Percentiles rank a stretch among this genome's conserved stretches.
These are phyloP conservation scores for Illadopsis cleaveri DNA, from an alignment of 2,113 vertebrate genomes.

Conservation along the genomic window DNA sequence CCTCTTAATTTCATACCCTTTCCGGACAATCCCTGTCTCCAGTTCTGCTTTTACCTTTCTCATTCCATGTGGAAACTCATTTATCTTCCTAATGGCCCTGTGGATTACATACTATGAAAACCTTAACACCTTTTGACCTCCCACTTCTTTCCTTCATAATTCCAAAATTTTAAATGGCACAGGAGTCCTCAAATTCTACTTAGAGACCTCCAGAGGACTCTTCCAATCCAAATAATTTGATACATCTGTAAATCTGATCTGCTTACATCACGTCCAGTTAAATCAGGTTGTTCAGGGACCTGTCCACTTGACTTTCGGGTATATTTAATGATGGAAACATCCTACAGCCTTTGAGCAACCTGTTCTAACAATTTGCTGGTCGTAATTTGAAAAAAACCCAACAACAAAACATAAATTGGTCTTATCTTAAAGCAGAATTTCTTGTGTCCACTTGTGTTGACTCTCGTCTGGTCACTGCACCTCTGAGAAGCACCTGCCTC, in stretches of 20 bases:
- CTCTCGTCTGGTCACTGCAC: background rate
- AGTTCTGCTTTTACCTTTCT: background rate
- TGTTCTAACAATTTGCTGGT: background rate
- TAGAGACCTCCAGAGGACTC: background rate
- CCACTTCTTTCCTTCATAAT: background rate
- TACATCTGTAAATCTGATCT: background rate
- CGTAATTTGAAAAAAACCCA: background rate
- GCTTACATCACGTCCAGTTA: background rate
- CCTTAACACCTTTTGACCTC: background rate
- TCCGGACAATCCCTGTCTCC: background rate
- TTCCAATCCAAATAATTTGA: background rate
- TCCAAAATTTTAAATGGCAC: background rate
- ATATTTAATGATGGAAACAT: background rate
- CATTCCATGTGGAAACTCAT: background rate
- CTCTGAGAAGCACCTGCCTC: background rate
- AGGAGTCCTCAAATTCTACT: background rate
- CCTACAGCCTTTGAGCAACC: background rate
- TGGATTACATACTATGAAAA: background rate
- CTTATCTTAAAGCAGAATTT: background rate
- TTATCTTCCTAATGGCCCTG: background rate
- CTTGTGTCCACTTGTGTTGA: background rate
- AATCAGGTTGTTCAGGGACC: background rate
- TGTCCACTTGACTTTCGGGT: background rate
- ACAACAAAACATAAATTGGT: background rate
- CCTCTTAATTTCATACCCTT: background rate